Conservation (phyloP, 2,888 invertebrate genomes). For the Ormyrus labotus region DNA sequence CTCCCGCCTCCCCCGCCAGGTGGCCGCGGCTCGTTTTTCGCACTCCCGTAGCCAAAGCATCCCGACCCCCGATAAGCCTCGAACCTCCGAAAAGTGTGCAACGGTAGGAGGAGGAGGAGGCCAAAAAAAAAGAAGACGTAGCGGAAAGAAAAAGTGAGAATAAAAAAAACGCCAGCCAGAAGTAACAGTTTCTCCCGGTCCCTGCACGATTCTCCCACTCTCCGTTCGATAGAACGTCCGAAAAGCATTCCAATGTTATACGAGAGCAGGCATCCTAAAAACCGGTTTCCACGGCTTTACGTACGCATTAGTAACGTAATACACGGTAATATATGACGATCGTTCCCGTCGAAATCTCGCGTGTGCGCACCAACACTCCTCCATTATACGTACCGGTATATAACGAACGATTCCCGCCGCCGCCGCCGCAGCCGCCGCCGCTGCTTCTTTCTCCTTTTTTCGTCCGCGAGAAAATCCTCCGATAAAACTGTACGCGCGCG, state of each 20-base stretch:
- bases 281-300: constrained; percentile 54
- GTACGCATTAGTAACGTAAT: constrained; percentile 57
- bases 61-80: constrained; percentile 14
- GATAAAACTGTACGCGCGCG: not conserved
- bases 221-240: constrained; percentile 10
- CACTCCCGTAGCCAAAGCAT: no score
- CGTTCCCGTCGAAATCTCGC: constrained; percentile 11
- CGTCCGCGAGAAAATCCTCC: constrained; percentile 8
- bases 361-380: not conserved
- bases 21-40: no score
- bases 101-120: not conserved
- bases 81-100: constrained; percentile 8
- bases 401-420: constrained; percentile 8
- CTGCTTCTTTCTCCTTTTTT: not conserved
- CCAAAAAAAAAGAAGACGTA: constrained; percentile 6
- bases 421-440: no score
- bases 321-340: constrained; percentile 55
- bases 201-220: not conserved
- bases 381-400: not conserved
- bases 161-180: constrained; percentile 50
- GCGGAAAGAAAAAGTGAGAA: constrained; percentile 59
- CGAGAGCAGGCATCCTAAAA: constrained; percentile 53
- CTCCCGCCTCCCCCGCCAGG: not conserved
- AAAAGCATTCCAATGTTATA: constrained; percentile 55
- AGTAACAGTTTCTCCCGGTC: constrained; percentile 51